Evolutionary conservation across 2,113 vertebrate species (phyloP).

Genomic region (Emberiza fucata): DNA sequence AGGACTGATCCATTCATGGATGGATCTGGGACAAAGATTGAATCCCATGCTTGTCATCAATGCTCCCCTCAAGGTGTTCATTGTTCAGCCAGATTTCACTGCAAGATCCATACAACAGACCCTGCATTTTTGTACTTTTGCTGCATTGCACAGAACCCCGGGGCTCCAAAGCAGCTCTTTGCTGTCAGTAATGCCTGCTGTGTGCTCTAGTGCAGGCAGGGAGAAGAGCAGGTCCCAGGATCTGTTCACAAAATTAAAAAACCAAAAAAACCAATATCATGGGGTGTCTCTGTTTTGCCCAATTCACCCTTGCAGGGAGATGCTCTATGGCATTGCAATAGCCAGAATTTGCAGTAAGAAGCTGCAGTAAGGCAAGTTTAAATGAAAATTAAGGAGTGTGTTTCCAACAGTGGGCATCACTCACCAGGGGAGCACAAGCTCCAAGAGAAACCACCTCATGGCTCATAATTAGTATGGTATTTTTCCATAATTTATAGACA

Average conservation of each 20-base stretch:
- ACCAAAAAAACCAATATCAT: rapidly evolving
- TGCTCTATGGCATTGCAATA: neutral
- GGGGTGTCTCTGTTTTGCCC: neutral
- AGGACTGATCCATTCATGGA: neutral
- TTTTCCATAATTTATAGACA: neutral
- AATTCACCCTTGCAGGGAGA: neutral
- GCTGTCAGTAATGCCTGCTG: neutral
- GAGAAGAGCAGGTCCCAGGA: neutral
- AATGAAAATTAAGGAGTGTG: neutral
- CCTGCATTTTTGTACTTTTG: neutral
- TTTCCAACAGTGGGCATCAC: neutral
- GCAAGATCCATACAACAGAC: neutral
- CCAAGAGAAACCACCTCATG: neutral
- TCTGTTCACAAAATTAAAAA: neutral
- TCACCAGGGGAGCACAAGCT: neutral
- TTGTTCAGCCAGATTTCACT: neutral
- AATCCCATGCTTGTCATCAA: neutral
- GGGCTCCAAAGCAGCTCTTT: neutral
- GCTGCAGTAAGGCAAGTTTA: neutral
- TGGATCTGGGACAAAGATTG: neutral
- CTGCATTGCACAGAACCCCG: neutral
- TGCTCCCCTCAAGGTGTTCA: neutral
- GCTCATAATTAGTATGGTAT: neutral
- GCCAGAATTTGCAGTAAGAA: neutral
- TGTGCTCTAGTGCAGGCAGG: neutral